These are phyloP conservation scores for Hypomecis atomaria DNA, from an alignment of 2,888 invertebrate species.

Conservation along the genomic window DNA sequence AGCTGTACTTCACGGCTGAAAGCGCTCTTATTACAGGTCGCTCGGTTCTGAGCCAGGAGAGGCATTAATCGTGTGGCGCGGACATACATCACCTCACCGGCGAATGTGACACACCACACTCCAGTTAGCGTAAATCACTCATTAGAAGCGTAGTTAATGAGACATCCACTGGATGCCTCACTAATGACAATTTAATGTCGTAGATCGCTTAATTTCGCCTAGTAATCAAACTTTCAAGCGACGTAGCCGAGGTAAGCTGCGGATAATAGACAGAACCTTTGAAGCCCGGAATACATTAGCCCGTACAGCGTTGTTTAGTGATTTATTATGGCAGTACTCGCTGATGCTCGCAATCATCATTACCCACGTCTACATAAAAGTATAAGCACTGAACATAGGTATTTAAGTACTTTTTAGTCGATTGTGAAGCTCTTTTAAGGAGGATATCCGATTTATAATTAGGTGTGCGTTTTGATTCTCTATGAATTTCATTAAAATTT, in stretches of 20 bases:
- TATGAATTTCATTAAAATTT: no score
- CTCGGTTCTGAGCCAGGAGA: constrained; percentile 54
- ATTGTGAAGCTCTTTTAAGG: no score
- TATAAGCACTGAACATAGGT: neutral
- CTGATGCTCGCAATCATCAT: constrained; percentile 27
- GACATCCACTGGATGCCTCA: constrained; percentile 66
- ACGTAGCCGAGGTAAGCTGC: constrained; percentile 59
- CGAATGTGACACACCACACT: constrained; percentile 66
- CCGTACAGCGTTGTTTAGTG: constrained; percentile 63
- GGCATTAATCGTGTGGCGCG: constrained; percentile 58
- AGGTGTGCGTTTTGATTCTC: no score
- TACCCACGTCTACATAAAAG: neutral
- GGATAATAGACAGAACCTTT: constrained; percentile 70
- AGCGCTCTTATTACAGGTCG: constrained; percentile 65
- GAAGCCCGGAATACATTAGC: constrained; percentile 67
- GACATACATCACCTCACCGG: constrained; percentile 60
- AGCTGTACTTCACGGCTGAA: constrained; percentile 62
- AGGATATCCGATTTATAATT: no score
- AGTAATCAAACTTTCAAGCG: constrained; percentile 75
- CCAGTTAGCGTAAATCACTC: constrained; percentile 74
- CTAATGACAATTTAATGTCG: constrained; percentile 78
- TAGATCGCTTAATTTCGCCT: constrained; percentile 71
- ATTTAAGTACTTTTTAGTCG: neutral
- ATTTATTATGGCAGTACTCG: constrained; percentile 54
- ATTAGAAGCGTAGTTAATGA: constrained; percentile 71